phyloP scores from a whole-genome alignment of 2,888 invertebrate species.

The Fragum whitleyi region DNA sequence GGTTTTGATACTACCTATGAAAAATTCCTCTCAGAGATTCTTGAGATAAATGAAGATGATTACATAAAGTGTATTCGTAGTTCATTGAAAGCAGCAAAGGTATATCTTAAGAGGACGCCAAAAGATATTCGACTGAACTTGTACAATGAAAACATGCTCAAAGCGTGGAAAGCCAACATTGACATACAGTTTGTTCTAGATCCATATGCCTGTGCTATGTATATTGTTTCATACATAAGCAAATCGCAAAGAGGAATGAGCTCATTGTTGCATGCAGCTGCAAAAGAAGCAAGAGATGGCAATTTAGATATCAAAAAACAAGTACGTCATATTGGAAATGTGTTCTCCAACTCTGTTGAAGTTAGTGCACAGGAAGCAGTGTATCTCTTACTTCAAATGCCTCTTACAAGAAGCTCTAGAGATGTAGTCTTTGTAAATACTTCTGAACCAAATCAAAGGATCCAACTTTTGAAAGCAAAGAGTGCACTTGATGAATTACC shows the following conservation, averaged over 20 bases:
- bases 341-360: slow-evolving; percentile 54
- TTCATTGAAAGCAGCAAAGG: slow-evolving; percentile 45
- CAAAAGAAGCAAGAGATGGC: too few species aligned
- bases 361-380: slow-evolving; percentile 70
- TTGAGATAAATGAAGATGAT: slow-evolving; percentile 34
- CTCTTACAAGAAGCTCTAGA: slow-evolving; percentile 49
- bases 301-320: too few species aligned
- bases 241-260: slow-evolving; percentile 42
- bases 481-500: slow-evolving; percentile 54
- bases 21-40: slow-evolving; percentile 32
- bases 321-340: too few species aligned
- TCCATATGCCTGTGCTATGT: too few species aligned
- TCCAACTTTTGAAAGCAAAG: slow-evolving; percentile 67
- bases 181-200: too few species aligned
- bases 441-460: slow-evolving; percentile 63
- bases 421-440: slow-evolving; percentile 65
- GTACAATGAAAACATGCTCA: slow-evolving; percentile 49
- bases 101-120: slow-evolving; percentile 50
- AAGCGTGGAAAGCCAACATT: too few species aligned
- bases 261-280: too few species aligned
- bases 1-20: too few species aligned
- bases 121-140: slow-evolving; percentile 51
- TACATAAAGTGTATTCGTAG: slow-evolving; percentile 44
- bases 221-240: too few species aligned
- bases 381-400: slow-evolving; percentile 61